Conservation (phyloP, 2,797 vertebrate genomes). For the Neosilurus mollespiculum region DNA sequence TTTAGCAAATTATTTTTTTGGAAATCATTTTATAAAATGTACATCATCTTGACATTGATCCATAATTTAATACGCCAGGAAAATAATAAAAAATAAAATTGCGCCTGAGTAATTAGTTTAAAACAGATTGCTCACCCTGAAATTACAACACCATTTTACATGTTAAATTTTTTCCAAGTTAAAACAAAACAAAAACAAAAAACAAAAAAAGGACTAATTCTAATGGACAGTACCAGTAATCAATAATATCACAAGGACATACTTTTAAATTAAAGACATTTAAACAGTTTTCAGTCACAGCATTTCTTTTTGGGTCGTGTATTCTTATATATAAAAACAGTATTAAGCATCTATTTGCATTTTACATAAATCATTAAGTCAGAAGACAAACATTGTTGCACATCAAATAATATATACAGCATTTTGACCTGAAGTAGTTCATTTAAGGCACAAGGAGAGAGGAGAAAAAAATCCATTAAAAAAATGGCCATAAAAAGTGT, state of each 20-base stretch:
- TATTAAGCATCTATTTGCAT: conserved; percentile 67
- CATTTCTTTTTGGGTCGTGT: conserved; percentile 80
- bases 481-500: conserved; percentile 63
- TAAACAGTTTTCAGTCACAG: conserved; percentile 83
- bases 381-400: conserved; percentile 74
- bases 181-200: conserved; percentile 37
- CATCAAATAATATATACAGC: conserved; percentile 82
- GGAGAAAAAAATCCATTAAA: conserved; percentile 61
- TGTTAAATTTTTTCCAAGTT: conserved; percentile 66
- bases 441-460: conserved; percentile 97
- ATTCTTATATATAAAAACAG: conserved; percentile 66
- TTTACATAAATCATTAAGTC: conserved; percentile 63
- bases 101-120: conserved; percentile 78
- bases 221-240: conserved; percentile 77
- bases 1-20: conserved; percentile 78
- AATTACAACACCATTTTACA: conserved; percentile 81
- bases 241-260: conserved; percentile 77
- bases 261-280: conserved; percentile 82
- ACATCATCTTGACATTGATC: conserved; percentile 71
- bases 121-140: conserved; percentile 75
- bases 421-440: conserved; percentile 93
- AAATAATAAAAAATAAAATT: conserved; percentile 75
- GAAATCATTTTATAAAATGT: conserved; percentile 78
- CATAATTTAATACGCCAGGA: conserved; percentile 81
- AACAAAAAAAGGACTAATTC: conserved; percentile 66